A percentile compares a stretch with the other conserved stretches of the same genome.
These are phyloP conservation scores for Pipistrellus pipistrellus DNA, from an alignment of 2,797 vertebrate genomes.

Conservation along the genomic window DNA sequence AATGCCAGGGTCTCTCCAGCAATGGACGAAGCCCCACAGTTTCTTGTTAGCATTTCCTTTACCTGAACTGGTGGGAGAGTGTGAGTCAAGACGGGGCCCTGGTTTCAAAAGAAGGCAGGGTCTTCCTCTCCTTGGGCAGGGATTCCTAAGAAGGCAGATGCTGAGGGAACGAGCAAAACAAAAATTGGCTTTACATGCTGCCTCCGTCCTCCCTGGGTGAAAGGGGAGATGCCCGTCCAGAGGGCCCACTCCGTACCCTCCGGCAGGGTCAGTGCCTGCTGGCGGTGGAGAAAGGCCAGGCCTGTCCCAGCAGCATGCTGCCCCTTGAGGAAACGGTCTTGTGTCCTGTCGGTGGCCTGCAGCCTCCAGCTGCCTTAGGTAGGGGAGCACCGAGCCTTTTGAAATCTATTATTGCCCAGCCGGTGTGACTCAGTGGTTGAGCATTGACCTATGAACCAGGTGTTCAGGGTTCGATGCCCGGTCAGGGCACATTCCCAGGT, in stretches of 20 bases:
- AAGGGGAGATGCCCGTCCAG: background rate
- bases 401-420: background rate
- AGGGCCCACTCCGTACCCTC: background rate
- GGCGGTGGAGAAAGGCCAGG: background rate
- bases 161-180: background rate
- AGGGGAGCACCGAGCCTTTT: background rate
- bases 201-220: background rate
- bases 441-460: too few species aligned
- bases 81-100: background rate
- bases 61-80: background rate
- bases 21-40: fast-evolving
- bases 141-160: background rate
- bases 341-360: background rate
- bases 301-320: fast-evolving
- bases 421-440: too few species aligned
- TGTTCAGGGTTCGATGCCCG: too few species aligned
- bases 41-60: background rate
- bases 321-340: background rate
- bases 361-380: background rate
- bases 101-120: constrained; percentile 1
- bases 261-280: background rate
- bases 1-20: background rate
- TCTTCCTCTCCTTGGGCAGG: background rate
- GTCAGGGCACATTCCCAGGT: too few species aligned
- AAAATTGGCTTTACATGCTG: background rate